Evolutionary conservation across 1,140 invertebrate genomes (phyloP).

Genomic region (Diuraphis noxia): DNA sequence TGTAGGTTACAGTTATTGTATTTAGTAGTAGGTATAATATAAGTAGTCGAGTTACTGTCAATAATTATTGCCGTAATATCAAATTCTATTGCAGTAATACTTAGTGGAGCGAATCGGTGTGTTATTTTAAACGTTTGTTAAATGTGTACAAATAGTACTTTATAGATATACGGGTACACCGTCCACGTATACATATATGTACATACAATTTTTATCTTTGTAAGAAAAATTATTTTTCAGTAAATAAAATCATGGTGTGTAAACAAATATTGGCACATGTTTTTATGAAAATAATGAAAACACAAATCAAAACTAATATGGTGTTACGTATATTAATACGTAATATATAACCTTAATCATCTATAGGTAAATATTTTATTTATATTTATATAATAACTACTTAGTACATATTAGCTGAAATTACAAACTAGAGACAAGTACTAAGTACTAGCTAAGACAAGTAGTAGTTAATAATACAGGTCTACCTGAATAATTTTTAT

Average conservation of each 20-base stretch:
- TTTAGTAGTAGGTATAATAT: slow-evolving; percentile 1
- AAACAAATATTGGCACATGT: not conserved
- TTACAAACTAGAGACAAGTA: not conserved
- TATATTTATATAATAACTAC: not conserved
- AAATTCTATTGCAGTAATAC: slow-evolving; percentile 35
- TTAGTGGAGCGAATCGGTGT: slow-evolving; percentile 43
- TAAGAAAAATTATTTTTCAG: not conserved
- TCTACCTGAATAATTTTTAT: not conserved
- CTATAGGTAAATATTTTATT: too few species aligned
- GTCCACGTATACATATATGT: not conserved
- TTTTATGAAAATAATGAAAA: not conserved
- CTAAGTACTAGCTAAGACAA: too few species aligned
- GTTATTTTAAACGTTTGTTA: slow-evolving; percentile 47
- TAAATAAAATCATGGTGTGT: not conserved
- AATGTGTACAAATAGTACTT: slow-evolving; percentile 3
- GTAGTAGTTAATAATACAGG: not conserved
- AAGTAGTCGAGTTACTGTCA: slow-evolving; percentile 37
- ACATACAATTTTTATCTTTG: not conserved
- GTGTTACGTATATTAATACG: not conserved
- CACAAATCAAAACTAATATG: not conserved
- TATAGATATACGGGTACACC: too few species aligned
- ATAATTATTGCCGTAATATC: slow-evolving; percentile 49
- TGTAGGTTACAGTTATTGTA: slow-evolving; percentile 31
- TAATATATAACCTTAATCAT: too few species aligned
- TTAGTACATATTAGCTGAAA: not conserved